These are phyloP conservation scores for Archips crataeganus DNA, from an alignment of 2,888 invertebrate genomes.

Conservation along the genomic window DNA sequence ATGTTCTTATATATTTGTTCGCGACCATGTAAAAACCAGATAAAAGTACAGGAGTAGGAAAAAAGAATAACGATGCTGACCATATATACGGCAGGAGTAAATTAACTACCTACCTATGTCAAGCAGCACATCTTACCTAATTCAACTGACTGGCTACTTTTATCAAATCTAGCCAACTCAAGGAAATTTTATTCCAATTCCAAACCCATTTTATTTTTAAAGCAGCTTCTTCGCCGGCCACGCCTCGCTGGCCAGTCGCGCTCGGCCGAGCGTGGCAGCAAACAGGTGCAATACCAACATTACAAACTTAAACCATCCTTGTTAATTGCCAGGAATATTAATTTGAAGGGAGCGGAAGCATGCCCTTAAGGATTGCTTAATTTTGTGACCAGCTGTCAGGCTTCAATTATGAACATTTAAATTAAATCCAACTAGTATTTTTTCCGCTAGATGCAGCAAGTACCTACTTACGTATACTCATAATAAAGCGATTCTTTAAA, in stretches of 20 bases:
- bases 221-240: constrained; percentile 36
- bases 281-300: constrained; percentile 41
- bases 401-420: constrained; percentile 24
- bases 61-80: too few relatives aligned
- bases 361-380: constrained; percentile 34
- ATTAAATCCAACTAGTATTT: not conserved
- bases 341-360: constrained; percentile 37
- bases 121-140: not conserved
- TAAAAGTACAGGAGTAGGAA: too few relatives aligned
- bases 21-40: too few relatives aligned
- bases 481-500: too few relatives aligned
- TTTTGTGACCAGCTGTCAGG: constrained; percentile 30
- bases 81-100: too few relatives aligned
- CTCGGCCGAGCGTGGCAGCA: constrained; percentile 36
- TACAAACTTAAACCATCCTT: constrained; percentile 22
- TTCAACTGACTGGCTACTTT: not conserved
- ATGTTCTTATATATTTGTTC: too few relatives aligned
- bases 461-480: too few relatives aligned
- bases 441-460: too few relatives aligned
- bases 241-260: constrained; percentile 39
- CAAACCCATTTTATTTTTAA: constrained; percentile 37
- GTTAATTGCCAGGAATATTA: constrained; percentile 41
- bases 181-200: constrained; percentile 19
- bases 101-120: too few relatives aligned
- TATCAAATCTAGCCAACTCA: not conserved